Percentiles rank a stretch among this genome's conserved stretches.
These are phyloP conservation scores for Arrhamphus sclerolepis DNA, from an alignment of 2,797 vertebrate genomes.

Conservation along the genomic window DNA sequence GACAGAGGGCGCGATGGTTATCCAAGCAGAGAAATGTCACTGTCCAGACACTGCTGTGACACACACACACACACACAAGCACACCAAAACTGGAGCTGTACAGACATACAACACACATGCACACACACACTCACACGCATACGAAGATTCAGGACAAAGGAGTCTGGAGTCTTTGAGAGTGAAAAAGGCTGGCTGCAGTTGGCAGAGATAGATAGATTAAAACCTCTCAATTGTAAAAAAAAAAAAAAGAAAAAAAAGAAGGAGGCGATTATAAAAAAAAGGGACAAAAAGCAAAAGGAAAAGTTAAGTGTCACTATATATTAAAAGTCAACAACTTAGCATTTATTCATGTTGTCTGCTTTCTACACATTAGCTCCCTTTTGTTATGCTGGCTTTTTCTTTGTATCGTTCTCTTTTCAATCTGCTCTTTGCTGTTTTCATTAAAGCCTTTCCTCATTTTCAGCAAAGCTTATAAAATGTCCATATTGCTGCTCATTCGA, in stretches of 20 bases:
- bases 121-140: conserved; percentile 57
- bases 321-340: conserved; percentile 55
- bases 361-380: conserved; percentile 34
- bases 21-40: conserved; percentile 93
- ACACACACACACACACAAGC: conserved; percentile 47
- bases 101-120: conserved; percentile 29
- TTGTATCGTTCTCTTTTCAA: conserved; percentile 49
- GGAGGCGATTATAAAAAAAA: conserved; percentile 51
- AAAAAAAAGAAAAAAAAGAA: conserved; percentile 57
- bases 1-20: conserved; percentile 90
- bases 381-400: conserved; percentile 25
- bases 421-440: conserved; percentile 65
- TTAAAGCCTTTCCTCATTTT: conserved; percentile 75
- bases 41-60: conserved; percentile 76
- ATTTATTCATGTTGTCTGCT: conserved; percentile 55
- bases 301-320: conserved; percentile 48
- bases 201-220: conserved; percentile 93
- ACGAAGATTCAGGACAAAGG: conserved; percentile 86
- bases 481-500: conserved; percentile 80
- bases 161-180: conserved; percentile 91
- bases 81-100: conserved; percentile 21
- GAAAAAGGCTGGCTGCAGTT: conserved; percentile 88
- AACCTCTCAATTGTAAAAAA: conserved; percentile 52
- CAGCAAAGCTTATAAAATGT: conserved; percentile 77
- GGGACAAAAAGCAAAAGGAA: conserved; percentile 59